Base-by-base conservation (phyloP, 2,888 invertebrate genomes). In the Cheiracanthium punctorium region DNA sequence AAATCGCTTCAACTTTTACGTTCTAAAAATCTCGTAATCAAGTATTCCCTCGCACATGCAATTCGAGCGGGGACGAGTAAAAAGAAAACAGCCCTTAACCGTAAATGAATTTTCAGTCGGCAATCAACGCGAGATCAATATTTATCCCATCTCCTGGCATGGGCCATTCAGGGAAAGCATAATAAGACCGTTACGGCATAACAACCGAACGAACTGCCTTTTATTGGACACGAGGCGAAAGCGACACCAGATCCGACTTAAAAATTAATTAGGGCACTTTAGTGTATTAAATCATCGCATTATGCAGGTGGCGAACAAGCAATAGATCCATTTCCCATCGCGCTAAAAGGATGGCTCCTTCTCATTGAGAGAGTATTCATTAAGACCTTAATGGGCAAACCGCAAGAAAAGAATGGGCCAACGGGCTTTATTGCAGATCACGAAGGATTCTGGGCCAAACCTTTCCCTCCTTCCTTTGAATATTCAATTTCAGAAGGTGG, bases 191-290 rank as follows among this genome's bases (percentile, higher is more conserved):
- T 24, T 24, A 58, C 24, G 8, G 20, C n/a, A n/a, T 5, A 24
- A 24, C 58, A 58, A 58, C 58, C 17, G 4, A 58, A 58, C 24
- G 58, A n/a, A 58, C 58, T 58, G 14, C 58, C 7, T 17, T 58
- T 58, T 58, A 58, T 58, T 58, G 58, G 58, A 58, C 58, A 58
- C 5, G 5, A 17, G 58, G 24, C 4, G 58, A 58, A 37, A n/a
- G 24, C 58, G 58, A 58, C 58, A 58, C 58, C 58, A 12, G 58
- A 58, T 58, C 24, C 58, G 84, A 69, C 69, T 85, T 79, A 85
- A 85, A 85, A 85, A 85, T 79, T 77, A 85, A 85, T 84, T 79
- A 79, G 72, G 48, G 41, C 73, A 20, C 64, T 52, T 33, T 52
- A 48, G 29, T 37, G 72, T 32, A 74, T 79, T 74, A 79, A 85